Base-by-base conservation (phyloP, 1,140 invertebrate species). In the Contarinia nasturtii region DNA sequence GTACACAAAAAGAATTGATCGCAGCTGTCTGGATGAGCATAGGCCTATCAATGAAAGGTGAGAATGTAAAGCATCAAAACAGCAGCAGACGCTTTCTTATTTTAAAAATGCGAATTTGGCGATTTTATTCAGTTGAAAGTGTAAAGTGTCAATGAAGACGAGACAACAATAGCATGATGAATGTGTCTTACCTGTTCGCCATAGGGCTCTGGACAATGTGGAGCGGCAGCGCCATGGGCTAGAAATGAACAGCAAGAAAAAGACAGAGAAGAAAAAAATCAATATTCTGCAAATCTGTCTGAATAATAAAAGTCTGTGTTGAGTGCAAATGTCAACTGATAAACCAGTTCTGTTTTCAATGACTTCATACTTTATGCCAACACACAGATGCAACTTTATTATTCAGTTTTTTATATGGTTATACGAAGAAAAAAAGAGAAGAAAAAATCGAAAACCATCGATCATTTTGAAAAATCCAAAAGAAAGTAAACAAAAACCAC, bases 1-100 rank as follows among this genome's bases (percentile, higher is more conserved):
- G 79, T 82, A 61, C 89, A 93, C 14, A 89, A 73, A 69, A 86
- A 92, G 69, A 89, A 94, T 48, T 85, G 72, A 57, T 85, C 78
- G 55, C 87, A 92, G 41, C 77, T 74, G 53, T 85, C 79, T 0
- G 85, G 86, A 56, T 92, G 84, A 2, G 81, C 74, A 57, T 89
- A 89, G 0, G 82, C 75, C 62, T 87, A 79, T 15, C 22, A 44
- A 3, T 27, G 27, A 27, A 27, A 27, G n/a, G n/a, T n/a, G n/a
- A n/a, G n/a, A n/a, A n/a, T n/a, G n/a, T n/a, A n/a, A n/a, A n/a
- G n/a, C n/a, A n/a, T n/a, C n/a, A n/a, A n/a, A n/a, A n/a, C n/a
- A n/a, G n/a, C n/a, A n/a, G n/a, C n/a, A n/a, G n/a, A n/a, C n/a
- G n/a, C n/a, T n/a, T n/a, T n/a, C n/a, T n/a, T n/a, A n/a, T n/a